A percentile compares a stretch with the other conserved stretches of the same genome.
These are phyloP conservation scores for Quadriops clusia DNA, from an alignment of 2,888 invertebrate genomes.

Conservation along the genomic window DNA sequence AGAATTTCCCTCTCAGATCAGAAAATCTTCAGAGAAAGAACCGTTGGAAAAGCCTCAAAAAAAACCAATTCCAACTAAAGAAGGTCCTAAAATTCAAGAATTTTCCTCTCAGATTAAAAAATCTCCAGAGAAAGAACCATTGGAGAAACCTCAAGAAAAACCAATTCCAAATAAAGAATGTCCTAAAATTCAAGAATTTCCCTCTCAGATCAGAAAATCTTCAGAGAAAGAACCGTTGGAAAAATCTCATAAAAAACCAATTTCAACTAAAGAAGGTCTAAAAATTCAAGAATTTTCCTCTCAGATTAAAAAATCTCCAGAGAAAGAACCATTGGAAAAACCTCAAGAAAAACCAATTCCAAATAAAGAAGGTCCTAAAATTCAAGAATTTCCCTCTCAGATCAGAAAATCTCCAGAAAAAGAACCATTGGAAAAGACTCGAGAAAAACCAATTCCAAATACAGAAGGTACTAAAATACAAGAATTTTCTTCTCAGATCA, in stretches of 20 bases:
- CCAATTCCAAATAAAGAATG: constrained; percentile 4
- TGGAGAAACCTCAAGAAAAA: constrained; percentile 10
- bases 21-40: constrained; percentile 11
- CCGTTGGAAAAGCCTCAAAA: constrained; percentile 13
- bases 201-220: constrained; percentile 18
- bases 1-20: constrained; percentile 16
- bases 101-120: constrained; percentile 20
- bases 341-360: constrained; percentile 15
- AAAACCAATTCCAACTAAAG: constrained; percentile 9
- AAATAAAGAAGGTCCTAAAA: constrained; percentile 5
- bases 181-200: constrained; percentile 16
- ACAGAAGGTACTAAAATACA: constrained; percentile 11
- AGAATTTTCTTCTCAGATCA: constrained; percentile 20
- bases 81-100: constrained; percentile 15
- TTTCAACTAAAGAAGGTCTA: constrained; percentile 12
- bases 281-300: constrained; percentile 20
- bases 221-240: constrained; percentile 18
- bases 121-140: constrained; percentile 15
- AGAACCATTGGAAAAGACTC: constrained; percentile 18
- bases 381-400: constrained; percentile 20
- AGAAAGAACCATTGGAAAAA: constrained; percentile 14
- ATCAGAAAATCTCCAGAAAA: constrained; percentile 17
- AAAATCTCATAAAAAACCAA: constrained; percentile 17
- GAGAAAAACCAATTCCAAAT: constrained; percentile 14
- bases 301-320: constrained; percentile 17